Percentiles rank a stretch among this genome's conserved stretches.
Evolutionary conservation across 2,113 vertebrate genomes (phyloP).

Genomic region (Galeopterus variegatus): DNA sequence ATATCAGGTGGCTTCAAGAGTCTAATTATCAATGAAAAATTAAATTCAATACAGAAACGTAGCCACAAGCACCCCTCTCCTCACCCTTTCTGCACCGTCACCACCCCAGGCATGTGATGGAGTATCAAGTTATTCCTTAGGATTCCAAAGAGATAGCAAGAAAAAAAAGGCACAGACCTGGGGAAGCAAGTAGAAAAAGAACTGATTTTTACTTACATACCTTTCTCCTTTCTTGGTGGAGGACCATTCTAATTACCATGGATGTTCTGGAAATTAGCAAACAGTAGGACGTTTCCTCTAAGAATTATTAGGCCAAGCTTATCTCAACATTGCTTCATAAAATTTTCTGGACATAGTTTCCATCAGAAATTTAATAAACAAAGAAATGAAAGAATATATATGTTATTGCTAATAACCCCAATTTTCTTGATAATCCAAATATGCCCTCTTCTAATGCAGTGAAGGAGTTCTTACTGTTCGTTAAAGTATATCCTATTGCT

Average conservation of each 20-base stretch:
- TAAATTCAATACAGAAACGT: slow-evolving; percentile 89
- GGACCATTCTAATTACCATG: slow-evolving; percentile 91
- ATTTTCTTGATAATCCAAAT: not conserved
- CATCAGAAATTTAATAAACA: slow-evolving; percentile 91
- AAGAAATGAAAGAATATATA: not conserved
- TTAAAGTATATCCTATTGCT: not conserved
- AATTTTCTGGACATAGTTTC: slow-evolving; percentile 90
- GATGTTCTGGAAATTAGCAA: slow-evolving; percentile 89
- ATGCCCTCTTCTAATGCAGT: not conserved
- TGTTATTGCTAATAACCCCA: not conserved
- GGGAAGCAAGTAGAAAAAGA: slow-evolving; percentile 58
- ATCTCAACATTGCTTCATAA: slow-evolving; percentile 88
- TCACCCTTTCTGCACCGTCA: slow-evolving; percentile 81
- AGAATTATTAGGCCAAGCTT: slow-evolving; percentile 91
- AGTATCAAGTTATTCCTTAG: slow-evolving; percentile 91
- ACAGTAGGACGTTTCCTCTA: slow-evolving; percentile 92
- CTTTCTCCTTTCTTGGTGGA: slow-evolving; percentile 71
- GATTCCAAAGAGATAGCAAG: slow-evolving; percentile 91
- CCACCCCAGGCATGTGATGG: slow-evolving; percentile 86
- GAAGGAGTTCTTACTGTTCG: not conserved
- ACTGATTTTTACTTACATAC: slow-evolving; percentile 71
- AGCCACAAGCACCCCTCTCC: slow-evolving; percentile 86
- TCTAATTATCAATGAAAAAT: slow-evolving; percentile 95
- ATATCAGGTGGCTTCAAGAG: slow-evolving; percentile 93
- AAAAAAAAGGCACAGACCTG: slow-evolving; percentile 74